Base-by-base conservation (phyloP, 2,888 invertebrate genomes). In the Dicyrtoma fusca region DNA sequence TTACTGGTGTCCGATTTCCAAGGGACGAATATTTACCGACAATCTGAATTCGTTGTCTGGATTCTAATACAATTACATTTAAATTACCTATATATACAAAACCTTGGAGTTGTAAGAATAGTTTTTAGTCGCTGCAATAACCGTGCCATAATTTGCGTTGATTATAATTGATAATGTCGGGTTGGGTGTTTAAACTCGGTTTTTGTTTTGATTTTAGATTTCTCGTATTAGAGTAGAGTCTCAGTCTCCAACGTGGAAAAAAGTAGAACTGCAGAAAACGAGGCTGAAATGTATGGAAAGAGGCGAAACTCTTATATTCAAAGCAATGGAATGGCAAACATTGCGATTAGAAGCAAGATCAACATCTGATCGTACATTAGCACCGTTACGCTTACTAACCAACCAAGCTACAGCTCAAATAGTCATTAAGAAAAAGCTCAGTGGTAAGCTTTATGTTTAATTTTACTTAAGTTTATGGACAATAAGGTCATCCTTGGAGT, bases 301-400 rank as follows among this genome's bases (percentile, higher is more conserved):
- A 76, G 94, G 94, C 53, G 93, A 97, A 82, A 87, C 98, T 77
- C 87, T 99, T 77, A 92, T 98, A 82, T 99, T 98, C 85, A 99
- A 99, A 87, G 94, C 95, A 85, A 85, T 98, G 69, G 92, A 94
- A 83, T 99, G 99, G 98, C 97, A 98, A 85, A 94, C 95, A 65
- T 90, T 98, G 21, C 88, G 97, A 76, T 92, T 98, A 82, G 97
- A 98, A 85, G 97, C 97, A 13, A 92, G 90, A 82, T 93, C 94
- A 73, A 90, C 90, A 63, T 88, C 88, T 82, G 90, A 91, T 82
- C 51, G 79, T 62, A 62, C 88, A 75, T 85, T 95, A 69, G 95
- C 96, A 0, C 98, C 99, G 0, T 86, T 99, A 59, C 87, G 97
- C 75, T 87, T 99, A 76, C 88, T 99, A 26, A 92, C 97, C 21